Evolutionary conservation across 92 coral and sea anemone species (phyloP), one percentile per base, ranked within the genome.

Genomic region (Nematostella vectensis): DNA sequence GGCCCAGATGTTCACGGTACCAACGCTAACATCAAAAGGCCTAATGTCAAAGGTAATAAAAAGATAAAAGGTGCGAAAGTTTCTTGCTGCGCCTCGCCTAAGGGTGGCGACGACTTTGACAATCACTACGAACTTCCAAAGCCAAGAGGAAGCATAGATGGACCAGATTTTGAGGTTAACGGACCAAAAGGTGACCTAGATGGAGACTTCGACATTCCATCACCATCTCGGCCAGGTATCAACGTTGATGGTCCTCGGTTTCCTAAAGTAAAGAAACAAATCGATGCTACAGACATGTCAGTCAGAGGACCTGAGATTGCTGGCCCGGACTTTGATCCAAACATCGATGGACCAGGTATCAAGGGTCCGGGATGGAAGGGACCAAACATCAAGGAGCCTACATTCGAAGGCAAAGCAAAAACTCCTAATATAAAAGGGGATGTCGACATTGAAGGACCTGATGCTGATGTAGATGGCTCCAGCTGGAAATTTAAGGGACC

Each of bases 401-500:
- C 40, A 33, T 28, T 48, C 9, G 57, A 29, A 11, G 59, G 19
- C n/a, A 27, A 54, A 25, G 38, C 18, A 8, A 27, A 45, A 25
- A 23, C 65, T n/a, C 75, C 70, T 3, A 28, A 62, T 31, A 40
- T 63, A n/a, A 59, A 52, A 15, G 70, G 50, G 22, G 65, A 56
- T 30, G 24, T 58, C 2, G 75, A 60, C 22, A 25, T 47, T 20
- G 56, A 44, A 11, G 64, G 63, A 28, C 48, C 81, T 6, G 31
- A 23, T 0, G 75, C 50, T 2, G 48, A 67, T 43, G 37, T 37
- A 1, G 36, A 25, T 40, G 60, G 24, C 10, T 57, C 47, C 1
- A n/a, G n/a, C n/a, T n/a, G n/a, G n/a, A n/a, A n/a, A n/a, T n/a
- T n/a, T n/a, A n/a, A n/a, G n/a, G n/a, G n/a, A n/a, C n/a, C n/a